Evolutionary conservation across 2,888 invertebrate species (phyloP).

Genomic region (Chloroclystis v-ata): DNA sequence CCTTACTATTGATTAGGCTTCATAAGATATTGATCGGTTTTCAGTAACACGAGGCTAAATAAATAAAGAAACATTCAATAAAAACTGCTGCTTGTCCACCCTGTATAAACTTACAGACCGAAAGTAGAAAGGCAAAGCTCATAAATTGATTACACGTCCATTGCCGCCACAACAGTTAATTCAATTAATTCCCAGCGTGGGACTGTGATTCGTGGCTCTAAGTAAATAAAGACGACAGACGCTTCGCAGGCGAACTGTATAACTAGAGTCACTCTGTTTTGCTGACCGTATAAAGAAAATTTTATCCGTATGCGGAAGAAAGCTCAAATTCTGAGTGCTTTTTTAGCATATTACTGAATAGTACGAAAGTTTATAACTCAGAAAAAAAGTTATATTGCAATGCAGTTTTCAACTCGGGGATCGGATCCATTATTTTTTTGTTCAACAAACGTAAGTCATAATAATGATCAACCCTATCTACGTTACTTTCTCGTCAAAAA

Average conservation of each 20-base stretch:
- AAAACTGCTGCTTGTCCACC: neutral
- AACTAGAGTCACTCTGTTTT: neutral
- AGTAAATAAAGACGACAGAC: neutral
- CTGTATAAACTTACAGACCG: neutral
- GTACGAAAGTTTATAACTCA: too few relatives aligned
- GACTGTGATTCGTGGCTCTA: neutral
- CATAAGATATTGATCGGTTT: too few relatives aligned
- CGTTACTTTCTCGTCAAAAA: too few relatives aligned
- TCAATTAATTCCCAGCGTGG: neutral
- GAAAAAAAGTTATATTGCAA: too few relatives aligned
- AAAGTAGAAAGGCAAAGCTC: neutral
- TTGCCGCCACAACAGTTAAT: neutral
- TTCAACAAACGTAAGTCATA: too few relatives aligned
- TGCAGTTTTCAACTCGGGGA: too few relatives aligned
- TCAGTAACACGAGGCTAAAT: too few relatives aligned
- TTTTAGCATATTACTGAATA: too few relatives aligned
- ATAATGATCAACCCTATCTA: too few relatives aligned
- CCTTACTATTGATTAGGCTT: too few relatives aligned
- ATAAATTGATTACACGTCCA: slow-evolving; percentile 3
- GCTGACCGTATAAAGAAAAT: neutral
- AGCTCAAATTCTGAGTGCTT: neutral
- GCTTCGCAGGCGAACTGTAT: neutral
- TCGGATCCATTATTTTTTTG: too few relatives aligned
- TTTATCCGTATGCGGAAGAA: neutral
- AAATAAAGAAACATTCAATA: too few relatives aligned